Percentiles rank a stretch among this genome's conserved stretches.
phyloP scores from a whole-genome alignment of 2,113 vertebrate species.

The Furnarius figulus region DNA sequence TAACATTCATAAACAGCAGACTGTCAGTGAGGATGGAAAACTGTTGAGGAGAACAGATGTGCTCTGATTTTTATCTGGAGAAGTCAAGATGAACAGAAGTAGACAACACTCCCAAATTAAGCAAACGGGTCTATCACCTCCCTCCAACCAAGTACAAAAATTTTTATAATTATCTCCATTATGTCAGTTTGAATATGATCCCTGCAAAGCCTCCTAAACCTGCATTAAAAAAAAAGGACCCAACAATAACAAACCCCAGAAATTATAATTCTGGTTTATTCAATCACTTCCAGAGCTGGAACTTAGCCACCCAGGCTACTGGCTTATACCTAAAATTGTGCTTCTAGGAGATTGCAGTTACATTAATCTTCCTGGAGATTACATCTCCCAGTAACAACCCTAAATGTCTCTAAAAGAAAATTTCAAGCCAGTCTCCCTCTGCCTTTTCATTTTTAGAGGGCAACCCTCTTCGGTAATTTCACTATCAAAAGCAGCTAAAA shows the following conservation, averaged over 20 bases:
- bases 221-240: fast-evolving
- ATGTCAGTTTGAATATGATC: not conserved
- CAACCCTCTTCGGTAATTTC: constrained; percentile 15
- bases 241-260: not conserved
- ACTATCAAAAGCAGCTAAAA: constrained; percentile 45
- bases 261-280: not conserved
- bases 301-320: not conserved
- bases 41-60: not conserved
- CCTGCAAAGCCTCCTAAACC: not conserved
- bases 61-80: not conserved
- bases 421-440: not conserved
- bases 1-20: not conserved
- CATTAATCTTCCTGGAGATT: constrained; percentile 51
- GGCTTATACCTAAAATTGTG: constrained; percentile 9
- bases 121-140: not conserved
- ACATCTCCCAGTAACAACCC: constrained; percentile 21
- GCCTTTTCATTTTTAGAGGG: constrained; percentile 17
- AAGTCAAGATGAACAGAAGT: not conserved
- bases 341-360: constrained; percentile 37
- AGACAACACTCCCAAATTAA: not conserved
- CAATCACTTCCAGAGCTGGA: not conserved
- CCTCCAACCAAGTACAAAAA: not conserved
- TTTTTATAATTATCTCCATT: not conserved
- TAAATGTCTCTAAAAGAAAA: constrained; percentile 22
- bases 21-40: not conserved